Conservation (phyloP, 2,797 vertebrate species). For the Epinephelus coioides region DNA sequence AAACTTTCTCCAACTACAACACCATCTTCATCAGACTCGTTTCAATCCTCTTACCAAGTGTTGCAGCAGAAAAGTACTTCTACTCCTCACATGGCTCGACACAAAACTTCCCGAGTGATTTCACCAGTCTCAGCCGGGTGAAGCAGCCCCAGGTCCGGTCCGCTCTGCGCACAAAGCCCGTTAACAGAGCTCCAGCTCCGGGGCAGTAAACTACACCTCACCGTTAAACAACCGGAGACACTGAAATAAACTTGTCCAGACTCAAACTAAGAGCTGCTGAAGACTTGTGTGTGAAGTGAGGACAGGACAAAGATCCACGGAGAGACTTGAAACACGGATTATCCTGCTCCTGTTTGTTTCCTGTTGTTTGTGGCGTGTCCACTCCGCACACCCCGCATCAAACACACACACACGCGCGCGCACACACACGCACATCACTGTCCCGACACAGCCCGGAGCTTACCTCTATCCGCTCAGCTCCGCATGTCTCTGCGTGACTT, state of each 20-base stretch:
- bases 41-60: slow-evolving; percentile 20
- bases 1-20: background rate
- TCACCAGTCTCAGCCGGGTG: background rate
- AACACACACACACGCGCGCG: slow-evolving; percentile 15
- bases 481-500: slow-evolving; percentile 32
- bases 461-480: slow-evolving; percentile 55
- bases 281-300: background rate
- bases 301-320: background rate
- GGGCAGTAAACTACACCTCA: background rate
- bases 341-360: slow-evolving; percentile 38
- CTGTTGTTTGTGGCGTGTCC: slow-evolving; percentile 41
- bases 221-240: background rate
- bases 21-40: background rate
- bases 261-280: background rate
- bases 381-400: slow-evolving; percentile 24
- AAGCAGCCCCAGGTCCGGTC: background rate
- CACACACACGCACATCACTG: slow-evolving; percentile 7
- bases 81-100: slow-evolving; percentile 4
- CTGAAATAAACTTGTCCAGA: slow-evolving; percentile 12
- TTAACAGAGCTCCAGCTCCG: background rate
- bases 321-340: background rate
- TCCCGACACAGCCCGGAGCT: background rate
- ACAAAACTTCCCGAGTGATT: slow-evolving; percentile 15
- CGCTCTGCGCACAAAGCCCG: slow-evolving; percentile 1
- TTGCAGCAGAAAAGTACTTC: background rate